phyloP scores from a whole-genome alignment of 2,797 vertebrate genomes.

The Capromys pilorides region DNA sequence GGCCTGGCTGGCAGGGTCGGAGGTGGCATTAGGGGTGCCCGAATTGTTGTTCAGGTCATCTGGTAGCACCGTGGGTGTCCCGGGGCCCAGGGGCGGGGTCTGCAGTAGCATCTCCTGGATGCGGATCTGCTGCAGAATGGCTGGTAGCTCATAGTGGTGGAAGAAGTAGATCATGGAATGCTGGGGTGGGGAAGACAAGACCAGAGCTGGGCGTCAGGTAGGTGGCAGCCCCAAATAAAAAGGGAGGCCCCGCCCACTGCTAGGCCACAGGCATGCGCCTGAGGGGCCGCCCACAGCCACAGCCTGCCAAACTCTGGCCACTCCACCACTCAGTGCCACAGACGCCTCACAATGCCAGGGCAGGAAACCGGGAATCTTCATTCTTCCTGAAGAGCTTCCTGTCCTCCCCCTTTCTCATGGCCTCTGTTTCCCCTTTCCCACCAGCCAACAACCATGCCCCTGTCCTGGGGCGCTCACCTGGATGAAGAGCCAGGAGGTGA shows the following conservation, averaged over 20 bases:
- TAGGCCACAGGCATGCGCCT: background rate
- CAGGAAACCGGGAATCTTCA: background rate
- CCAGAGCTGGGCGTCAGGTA: background rate
- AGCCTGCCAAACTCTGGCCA: background rate
- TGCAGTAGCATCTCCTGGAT: constrained; percentile 98
- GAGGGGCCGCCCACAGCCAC: background rate
- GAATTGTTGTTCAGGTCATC: constrained; percentile 97
- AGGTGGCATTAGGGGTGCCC: background rate
- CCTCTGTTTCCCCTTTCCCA: background rate
- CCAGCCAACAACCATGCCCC: background rate
- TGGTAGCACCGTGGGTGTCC: constrained; percentile 92
- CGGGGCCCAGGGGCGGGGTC: constrained; percentile 93
- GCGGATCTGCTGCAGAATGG: constrained; percentile 97
- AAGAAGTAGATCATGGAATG: constrained; percentile 99
- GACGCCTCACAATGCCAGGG: background rate
- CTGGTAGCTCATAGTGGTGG: constrained; percentile 97
- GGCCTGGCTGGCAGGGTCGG: background rate
- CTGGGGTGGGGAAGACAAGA: constrained; percentile 80
- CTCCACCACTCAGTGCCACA: background rate
- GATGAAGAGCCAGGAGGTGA: constrained; percentile 99
- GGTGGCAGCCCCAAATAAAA: background rate
- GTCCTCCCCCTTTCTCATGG: background rate
- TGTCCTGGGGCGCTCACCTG: constrained; percentile 87
- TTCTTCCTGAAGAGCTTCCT: background rate
- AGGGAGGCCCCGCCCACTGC: background rate